Conservation (phyloP, 2,797 vertebrate species). For the Sphenodon punctatus region DNA sequence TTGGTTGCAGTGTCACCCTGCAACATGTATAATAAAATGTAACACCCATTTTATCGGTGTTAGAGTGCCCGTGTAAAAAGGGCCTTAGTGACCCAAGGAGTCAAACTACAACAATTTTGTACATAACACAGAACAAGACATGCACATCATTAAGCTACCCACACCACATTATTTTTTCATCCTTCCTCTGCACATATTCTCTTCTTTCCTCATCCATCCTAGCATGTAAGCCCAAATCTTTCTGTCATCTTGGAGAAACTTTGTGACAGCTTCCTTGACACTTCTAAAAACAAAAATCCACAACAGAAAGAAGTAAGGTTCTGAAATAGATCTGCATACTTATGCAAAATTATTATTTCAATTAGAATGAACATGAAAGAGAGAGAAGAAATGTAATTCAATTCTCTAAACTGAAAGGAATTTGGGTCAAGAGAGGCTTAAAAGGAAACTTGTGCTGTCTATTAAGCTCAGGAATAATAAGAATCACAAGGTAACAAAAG, state of each 20-base stretch:
- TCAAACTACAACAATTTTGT: no score
- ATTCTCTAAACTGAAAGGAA: background rate
- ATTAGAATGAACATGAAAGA: background rate
- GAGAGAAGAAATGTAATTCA: background rate
- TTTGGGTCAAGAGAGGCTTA: background rate
- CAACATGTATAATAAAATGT: no score
- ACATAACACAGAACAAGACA: no score
- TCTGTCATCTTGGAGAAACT: background rate
- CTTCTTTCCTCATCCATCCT: no score
- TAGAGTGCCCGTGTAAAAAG: no score
- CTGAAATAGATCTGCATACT: background rate
- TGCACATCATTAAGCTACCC: no score
- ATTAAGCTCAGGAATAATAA: background rate
- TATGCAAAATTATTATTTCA: background rate
- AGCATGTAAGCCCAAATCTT: no score
- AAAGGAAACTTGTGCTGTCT: background rate
- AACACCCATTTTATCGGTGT: no score
- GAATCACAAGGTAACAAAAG: background rate
- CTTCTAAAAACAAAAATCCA: background rate
- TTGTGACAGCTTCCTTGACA: background rate
- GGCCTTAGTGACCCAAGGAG: no score
- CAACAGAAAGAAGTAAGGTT: background rate
- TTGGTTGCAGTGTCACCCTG: no score
- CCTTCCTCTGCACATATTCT: no score
- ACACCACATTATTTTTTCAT: no score